These are phyloP conservation scores for Chelmon rostratus DNA, from an alignment of 2,797 vertebrate species.

Conservation along the genomic window DNA sequence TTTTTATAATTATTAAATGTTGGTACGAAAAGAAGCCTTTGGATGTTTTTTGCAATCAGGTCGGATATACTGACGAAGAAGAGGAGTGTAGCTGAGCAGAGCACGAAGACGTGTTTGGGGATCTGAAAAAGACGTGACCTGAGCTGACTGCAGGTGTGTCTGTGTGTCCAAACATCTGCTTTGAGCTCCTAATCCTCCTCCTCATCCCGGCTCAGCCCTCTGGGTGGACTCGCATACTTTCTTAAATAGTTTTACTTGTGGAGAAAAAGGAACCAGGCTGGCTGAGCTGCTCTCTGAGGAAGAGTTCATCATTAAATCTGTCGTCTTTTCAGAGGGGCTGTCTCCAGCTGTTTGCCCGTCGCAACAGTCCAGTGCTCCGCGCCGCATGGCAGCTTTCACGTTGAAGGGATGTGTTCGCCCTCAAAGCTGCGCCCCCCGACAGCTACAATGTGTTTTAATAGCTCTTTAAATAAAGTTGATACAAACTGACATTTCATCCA, in stretches of 20 bases:
- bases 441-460: background rate
- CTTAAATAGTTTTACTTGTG: constrained; percentile 44
- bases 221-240: constrained; percentile 40
- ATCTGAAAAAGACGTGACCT: constrained; percentile 20
- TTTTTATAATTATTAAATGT: no score
- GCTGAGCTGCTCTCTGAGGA: constrained; percentile 15
- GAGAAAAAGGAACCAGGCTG: constrained; percentile 32
- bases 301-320: no score
- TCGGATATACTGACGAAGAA: no score
- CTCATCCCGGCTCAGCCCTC: constrained; percentile 33
- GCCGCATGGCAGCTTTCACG: no score
- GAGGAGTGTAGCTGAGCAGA: no score
- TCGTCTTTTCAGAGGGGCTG: no score
- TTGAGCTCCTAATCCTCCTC: constrained; percentile 41
- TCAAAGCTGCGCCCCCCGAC: background rate
- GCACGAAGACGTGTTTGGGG: no score
- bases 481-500: background rate
- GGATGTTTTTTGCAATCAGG: no score
- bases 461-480: no score
- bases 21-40: no score
- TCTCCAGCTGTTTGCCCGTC: no score
- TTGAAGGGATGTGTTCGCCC: background rate
- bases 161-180: constrained; percentile 59
- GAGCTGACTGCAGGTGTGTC: constrained; percentile 59
- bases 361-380: no score